A percentile compares a stretch with the other conserved stretches of the same genome.
Conservation (phyloP, 1,140 invertebrate genomes). For the Scaptomyza graminum region DNA sequence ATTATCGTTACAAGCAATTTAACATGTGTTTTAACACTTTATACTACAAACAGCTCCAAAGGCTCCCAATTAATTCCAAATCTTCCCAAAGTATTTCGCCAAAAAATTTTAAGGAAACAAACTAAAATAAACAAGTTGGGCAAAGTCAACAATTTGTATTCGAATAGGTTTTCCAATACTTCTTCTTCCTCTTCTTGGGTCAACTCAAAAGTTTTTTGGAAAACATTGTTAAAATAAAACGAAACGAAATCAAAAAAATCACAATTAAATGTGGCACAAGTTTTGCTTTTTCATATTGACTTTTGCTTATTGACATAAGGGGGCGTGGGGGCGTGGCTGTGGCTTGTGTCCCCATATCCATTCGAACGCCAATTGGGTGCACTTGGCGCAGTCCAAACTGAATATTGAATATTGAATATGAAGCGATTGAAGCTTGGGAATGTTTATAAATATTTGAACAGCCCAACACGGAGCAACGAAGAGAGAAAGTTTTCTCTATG, state of each 20-base stretch:
- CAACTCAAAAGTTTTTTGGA: background rate
- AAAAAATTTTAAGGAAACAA: background rate
- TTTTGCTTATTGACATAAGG: background rate
- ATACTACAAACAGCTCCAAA: too few relatives aligned
- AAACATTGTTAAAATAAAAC: too few relatives aligned
- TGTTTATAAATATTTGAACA: conserved; percentile 52
- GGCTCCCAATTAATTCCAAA: too few relatives aligned
- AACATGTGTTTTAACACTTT: background rate
- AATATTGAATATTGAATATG: conserved; percentile 48
- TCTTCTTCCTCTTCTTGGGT: background rate
- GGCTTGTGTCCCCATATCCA: background rate
- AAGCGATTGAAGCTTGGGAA: conserved; percentile 32
- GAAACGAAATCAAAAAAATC: background rate
- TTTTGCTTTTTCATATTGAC: conserved; percentile 13
- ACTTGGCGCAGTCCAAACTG: conserved; percentile 40
- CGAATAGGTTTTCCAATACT: background rate
- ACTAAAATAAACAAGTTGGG: background rate
- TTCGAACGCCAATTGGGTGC: conserved; percentile 37
- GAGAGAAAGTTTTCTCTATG: background rate
- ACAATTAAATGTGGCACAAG: background rate
- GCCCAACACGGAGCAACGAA: background rate
- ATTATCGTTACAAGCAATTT: conserved; percentile 2
- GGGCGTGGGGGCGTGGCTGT: background rate
- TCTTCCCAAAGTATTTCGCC: background rate
- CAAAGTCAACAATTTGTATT: background rate